phyloP scores from a whole-genome alignment of 1,140 invertebrate species.

The Euura lappo region DNA sequence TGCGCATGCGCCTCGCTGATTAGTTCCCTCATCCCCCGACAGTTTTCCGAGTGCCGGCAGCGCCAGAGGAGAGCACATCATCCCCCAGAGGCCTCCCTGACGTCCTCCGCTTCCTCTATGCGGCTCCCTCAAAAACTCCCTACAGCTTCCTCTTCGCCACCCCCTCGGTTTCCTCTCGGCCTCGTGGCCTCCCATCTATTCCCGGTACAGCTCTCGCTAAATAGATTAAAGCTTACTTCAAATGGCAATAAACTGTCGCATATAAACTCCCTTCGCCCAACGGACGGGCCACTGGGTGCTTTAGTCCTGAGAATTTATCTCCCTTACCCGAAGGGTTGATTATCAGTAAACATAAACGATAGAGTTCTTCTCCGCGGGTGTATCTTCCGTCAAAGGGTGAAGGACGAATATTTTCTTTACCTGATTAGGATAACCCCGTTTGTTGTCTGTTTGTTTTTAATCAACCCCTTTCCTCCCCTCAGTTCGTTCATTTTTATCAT shows the following conservation, averaged over 20 bases:
- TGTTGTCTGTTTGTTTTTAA: too few species aligned
- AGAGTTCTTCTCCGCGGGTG: too few species aligned
- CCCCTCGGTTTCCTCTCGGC: not conserved
- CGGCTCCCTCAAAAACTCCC: not conserved
- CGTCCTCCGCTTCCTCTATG: not conserved
- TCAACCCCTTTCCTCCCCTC: too few species aligned
- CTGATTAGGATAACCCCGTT: too few species aligned
- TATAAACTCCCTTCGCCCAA: too few species aligned
- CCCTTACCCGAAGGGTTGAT: too few species aligned
- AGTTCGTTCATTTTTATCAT: too few species aligned
- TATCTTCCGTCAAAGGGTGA: too few species aligned
- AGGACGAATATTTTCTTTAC: too few species aligned
- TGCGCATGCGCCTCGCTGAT: slow-evolving; percentile 56
- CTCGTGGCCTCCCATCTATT: slow-evolving; percentile 27
- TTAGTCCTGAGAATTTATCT: too few species aligned
- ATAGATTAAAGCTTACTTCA: slow-evolving; percentile 1
- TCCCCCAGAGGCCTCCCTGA: slow-evolving; percentile 28
- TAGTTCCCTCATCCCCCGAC: slow-evolving; percentile 43
- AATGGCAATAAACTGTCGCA: not conserved
- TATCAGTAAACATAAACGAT: too few species aligned
- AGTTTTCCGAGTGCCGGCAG: slow-evolving; percentile 48
- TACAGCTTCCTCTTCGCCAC: not conserved
- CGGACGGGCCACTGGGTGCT: too few species aligned
- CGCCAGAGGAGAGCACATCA: slow-evolving; percentile 51
- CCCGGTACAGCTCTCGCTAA: slow-evolving; percentile 38